Base-by-base conservation (phyloP, 1,140 invertebrate genomes). In the Pararge aegeria region DNA sequence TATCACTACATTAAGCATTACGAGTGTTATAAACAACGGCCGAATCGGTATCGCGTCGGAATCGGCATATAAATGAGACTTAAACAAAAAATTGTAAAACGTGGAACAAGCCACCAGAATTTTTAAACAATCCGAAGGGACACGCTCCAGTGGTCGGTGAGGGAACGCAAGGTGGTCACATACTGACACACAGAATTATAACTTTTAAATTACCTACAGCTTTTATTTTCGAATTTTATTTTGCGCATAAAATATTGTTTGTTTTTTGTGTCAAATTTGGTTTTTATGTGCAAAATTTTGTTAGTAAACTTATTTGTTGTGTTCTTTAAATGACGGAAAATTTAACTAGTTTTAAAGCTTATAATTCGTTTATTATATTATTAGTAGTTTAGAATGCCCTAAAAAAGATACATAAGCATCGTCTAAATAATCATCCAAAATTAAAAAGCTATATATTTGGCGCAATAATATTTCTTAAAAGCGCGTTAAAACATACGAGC, bases 61-160 rank as follows among this genome's bases (percentile, higher is more conserved):
- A 67, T 63, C 61, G 48, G 60, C 53, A 69, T 69, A 61, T 60
- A 62, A 66, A 69, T 63, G 61, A 12, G 44, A 13, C 16, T 19
- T 52, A 24, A 38, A 64, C 21, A 62, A 62, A 68, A 57, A 65
- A 69, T 55, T 58, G 48, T 48, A 65, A 61, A 58, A 56, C 58
- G 54, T 57, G 19, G 20, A 49, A 59, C 64, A 57, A 54, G 60
- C 63, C 52, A 62, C 54, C 64, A 63, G 66, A 73, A 73, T 69
- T 70, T 72, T 70, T 73, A 69, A 73, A 70, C 59, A 66, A 73
- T 70, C 46, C 59, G 46, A 19, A 38, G 63, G 54, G 51, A 54
- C 59, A 66, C 64, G 68, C 61, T 70, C 64, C 57, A 57, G 64
- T 42, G 60, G 60, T 38, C 50, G 46, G 9, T 49, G 54, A 59